Evolutionary conservation across 1,140 invertebrate genomes (phyloP).

Genomic region (Eufriesea mexicana): DNA sequence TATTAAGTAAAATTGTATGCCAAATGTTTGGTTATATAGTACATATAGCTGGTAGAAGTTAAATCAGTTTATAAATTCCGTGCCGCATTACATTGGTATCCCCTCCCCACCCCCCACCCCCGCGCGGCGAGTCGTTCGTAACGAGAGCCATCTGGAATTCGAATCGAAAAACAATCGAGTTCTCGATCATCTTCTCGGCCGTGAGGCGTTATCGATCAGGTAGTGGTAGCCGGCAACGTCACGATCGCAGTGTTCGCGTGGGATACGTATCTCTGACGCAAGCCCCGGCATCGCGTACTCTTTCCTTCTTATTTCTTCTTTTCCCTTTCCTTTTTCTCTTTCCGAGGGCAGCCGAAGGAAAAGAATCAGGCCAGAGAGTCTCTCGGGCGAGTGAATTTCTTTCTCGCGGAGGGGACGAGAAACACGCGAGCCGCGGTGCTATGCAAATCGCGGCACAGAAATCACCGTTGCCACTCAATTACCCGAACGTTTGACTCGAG

Average conservation of each 20-base stretch:
- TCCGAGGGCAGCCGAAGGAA: slow-evolving; percentile 36
- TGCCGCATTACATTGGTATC: too few relatives aligned
- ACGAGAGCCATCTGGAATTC: too few relatives aligned
- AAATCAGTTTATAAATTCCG: too few relatives aligned
- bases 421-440: slow-evolving; percentile 56
- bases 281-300: slow-evolving; percentile 27
- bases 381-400: slow-evolving; percentile 51
- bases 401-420: slow-evolving; percentile 28
- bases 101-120: too few relatives aligned
- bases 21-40: too few relatives aligned
- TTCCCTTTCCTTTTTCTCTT: background rate
- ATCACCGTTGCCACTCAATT: slow-evolving; percentile 56
- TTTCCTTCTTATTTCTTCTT: slow-evolving; percentile 12
- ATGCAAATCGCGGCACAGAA: slow-evolving; percentile 65
- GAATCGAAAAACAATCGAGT: background rate
- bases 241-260: slow-evolving; percentile 28
- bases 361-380: slow-evolving; percentile 61
- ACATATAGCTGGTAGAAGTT: too few relatives aligned
- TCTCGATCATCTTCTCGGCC: background rate
- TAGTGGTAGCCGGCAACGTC: background rate
- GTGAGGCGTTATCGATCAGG: slow-evolving; percentile 19
- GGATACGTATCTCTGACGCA: slow-evolving; percentile 43
- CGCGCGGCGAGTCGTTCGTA: too few relatives aligned
- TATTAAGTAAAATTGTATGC: too few relatives aligned
- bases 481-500: slow-evolving; percentile 45